Percentiles rank a stretch among this genome's conserved stretches.
These are phyloP conservation scores for Protodeltote pygarga DNA, from an alignment of 2,888 invertebrate species.

Conservation along the genomic window DNA sequence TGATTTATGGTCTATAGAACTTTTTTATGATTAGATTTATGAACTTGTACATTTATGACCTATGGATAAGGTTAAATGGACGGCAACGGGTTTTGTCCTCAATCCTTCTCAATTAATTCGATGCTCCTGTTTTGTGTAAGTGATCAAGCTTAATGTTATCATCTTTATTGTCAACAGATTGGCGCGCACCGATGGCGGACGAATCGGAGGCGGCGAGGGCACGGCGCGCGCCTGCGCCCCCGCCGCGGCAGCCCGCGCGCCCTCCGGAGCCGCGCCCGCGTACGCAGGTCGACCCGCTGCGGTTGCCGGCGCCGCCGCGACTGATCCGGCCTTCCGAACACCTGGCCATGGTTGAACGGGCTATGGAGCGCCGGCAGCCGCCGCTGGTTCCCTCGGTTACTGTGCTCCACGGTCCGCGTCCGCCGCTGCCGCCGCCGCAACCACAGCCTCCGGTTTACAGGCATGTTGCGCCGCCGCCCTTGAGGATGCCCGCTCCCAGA, in stretches of 20 bases:
- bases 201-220: conserved; percentile 79
- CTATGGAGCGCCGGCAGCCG: conserved; percentile 66
- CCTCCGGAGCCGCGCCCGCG: conserved; percentile 74
- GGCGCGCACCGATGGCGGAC: conserved; percentile 84
- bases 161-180: conserved; percentile 68
- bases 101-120: too few species aligned
- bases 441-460: conserved; percentile 68
- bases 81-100: too few species aligned
- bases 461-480: conserved; percentile 72
- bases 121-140: too few species aligned
- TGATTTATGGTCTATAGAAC: too few species aligned
- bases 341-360: conserved; percentile 70
- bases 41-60: too few species aligned
- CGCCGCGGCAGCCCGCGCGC: conserved; percentile 55
- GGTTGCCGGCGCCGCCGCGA: conserved; percentile 68
- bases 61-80: too few species aligned
- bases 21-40: too few species aligned
- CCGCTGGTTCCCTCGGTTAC: conserved; percentile 70
- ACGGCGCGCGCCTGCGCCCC: conserved; percentile 69
- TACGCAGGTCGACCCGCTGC: conserved; percentile 38
- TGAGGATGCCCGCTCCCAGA: conserved; percentile 76
- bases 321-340: conserved; percentile 81
- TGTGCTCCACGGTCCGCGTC: conserved; percentile 67
- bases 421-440: conserved; percentile 58
- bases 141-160: neutral